Evolutionary conservation across 2,797 vertebrate genomes (phyloP).

Genomic region (Tinamus major): DNA sequence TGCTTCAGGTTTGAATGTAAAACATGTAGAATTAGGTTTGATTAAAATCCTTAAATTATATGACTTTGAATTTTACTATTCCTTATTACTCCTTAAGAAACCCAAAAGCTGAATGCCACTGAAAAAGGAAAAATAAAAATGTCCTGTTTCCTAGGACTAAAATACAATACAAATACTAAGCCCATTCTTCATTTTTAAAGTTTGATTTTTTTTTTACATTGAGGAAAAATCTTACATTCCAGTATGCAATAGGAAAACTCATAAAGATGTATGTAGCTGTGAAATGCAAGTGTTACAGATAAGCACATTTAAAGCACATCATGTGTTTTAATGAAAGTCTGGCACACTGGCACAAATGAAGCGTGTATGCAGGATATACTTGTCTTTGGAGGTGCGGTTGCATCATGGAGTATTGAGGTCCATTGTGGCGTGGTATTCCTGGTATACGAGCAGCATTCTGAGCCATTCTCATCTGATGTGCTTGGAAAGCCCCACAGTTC

Average conservation of each 20-base stretch:
- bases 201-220: neutral
- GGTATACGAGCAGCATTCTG: conserved; percentile 90
- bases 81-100: neutral
- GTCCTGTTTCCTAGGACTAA: neutral
- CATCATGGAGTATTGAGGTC: conserved; percentile 96
- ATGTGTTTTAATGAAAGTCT: conserved; percentile 50
- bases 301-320: conserved; percentile 49
- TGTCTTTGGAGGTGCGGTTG: conserved; percentile 98
- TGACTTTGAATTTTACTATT: neutral
- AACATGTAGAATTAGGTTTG: neutral
- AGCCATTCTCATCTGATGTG: conserved; percentile 93
- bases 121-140: neutral
- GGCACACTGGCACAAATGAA: conserved; percentile 71
- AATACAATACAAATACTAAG: neutral
- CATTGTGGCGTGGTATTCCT: conserved; percentile 90
- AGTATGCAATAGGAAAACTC: conserved; percentile 13
- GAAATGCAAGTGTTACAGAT: neutral
- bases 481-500: conserved; percentile 92
- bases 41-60: neutral
- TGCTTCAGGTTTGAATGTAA: conserved; percentile 27
- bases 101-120: neutral
- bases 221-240: conserved; percentile 9
- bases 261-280: neutral
- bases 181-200: neutral
- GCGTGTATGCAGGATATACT: conserved; percentile 84